Percentiles rank a stretch among this genome's conserved stretches.
phyloP scores from a whole-genome alignment of 1,140 invertebrate species.

The Alviniconcha marisindica region DNA sequence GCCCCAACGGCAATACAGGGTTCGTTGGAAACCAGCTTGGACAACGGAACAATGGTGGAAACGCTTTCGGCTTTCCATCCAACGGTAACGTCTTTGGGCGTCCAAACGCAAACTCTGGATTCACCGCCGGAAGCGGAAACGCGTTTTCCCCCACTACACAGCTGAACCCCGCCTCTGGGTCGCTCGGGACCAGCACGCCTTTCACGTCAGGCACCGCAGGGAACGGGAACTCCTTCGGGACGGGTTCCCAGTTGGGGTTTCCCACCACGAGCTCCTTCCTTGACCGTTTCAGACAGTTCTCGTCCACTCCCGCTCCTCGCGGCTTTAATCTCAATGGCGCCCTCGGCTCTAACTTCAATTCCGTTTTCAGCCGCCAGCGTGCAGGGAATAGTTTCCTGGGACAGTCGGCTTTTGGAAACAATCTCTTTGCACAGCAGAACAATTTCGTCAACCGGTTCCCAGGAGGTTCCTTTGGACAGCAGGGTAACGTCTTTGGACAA shows the following conservation, averaged over 20 bases:
- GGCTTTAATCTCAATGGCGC: not conserved
- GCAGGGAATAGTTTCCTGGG: not conserved
- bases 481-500: not conserved
- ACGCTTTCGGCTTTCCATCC: not conserved
- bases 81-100: not conserved
- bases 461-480: not conserved
- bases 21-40: not conserved
- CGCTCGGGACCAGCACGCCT: not conserved
- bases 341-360: not conserved
- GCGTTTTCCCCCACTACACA: not conserved
- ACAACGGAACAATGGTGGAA: not conserved
- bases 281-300: not conserved
- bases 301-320: not conserved
- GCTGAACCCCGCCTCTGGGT: not conserved
- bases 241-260: too few relatives aligned
- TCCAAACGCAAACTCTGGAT: not conserved
- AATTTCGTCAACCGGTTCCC: not conserved
- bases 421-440: not conserved
- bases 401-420: not conserved
- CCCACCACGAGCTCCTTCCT: not conserved
- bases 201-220: too few relatives aligned
- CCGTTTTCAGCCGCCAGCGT: not conserved
- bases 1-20: not conserved
- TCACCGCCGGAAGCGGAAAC: not conserved
- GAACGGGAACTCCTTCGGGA: not conserved